phyloP scores from a whole-genome alignment of 1,140 invertebrate species.

The Asobara japonica region DNA sequence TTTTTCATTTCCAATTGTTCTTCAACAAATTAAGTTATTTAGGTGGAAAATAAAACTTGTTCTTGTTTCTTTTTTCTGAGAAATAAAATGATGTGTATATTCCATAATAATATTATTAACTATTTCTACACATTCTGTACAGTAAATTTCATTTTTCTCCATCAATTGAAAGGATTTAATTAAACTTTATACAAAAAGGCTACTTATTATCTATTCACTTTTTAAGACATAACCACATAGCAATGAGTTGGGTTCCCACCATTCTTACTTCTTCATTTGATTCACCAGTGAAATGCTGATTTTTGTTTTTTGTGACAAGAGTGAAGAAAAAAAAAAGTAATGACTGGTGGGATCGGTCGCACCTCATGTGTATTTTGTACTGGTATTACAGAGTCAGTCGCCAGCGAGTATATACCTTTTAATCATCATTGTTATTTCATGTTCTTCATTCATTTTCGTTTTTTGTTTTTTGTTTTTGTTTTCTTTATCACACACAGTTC shows the following conservation, averaged over 20 bases:
- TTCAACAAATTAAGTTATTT: conserved; percentile 35
- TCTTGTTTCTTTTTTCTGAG: conserved; percentile 24
- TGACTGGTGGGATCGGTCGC: conserved; percentile 45
- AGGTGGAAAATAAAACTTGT: conserved; percentile 29
- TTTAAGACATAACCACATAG: conserved; percentile 66
- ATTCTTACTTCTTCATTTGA: conserved; percentile 32
- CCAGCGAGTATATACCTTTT: conserved; percentile 65
- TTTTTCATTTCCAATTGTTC: background rate
- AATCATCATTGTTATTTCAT: conserved; percentile 52
- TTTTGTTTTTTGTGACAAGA: background rate
- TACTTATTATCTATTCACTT: conserved; percentile 66
- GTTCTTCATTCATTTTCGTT: conserved; percentile 23
- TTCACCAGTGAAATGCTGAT: background rate
- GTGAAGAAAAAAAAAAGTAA: conserved; percentile 41
- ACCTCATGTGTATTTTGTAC: conserved; percentile 63
- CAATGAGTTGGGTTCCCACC: conserved; percentile 60
- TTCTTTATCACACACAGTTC: conserved; percentile 21
- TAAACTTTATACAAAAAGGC: conserved; percentile 69
- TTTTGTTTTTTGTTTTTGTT: conserved; percentile 38
- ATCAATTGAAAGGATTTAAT: conserved; percentile 66
- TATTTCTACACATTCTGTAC: conserved; percentile 70
- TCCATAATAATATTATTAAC: conserved; percentile 69
- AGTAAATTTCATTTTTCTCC: conserved; percentile 48
- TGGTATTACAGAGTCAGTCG: conserved; percentile 68
- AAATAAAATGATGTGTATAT: conserved; percentile 64